Conservation (phyloP, 2,113 vertebrate genomes). For the Lipophrys pholis region DNA sequence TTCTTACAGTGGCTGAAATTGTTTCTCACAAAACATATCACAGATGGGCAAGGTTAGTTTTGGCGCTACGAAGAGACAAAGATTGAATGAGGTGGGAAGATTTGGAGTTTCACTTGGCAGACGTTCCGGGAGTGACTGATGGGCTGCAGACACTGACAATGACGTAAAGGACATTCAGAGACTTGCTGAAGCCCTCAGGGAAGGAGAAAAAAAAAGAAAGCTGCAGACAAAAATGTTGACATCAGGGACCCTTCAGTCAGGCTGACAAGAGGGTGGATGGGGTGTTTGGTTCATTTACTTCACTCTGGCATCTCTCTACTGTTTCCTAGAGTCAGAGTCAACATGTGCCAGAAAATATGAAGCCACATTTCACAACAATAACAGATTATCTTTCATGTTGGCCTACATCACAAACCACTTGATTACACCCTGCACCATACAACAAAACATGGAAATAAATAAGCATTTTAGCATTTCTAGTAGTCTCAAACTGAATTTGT, state of each 20-base stretch:
- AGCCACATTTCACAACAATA: slow-evolving; percentile 38
- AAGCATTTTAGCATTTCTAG: too few species aligned
- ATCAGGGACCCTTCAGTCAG: slow-evolving; percentile 29
- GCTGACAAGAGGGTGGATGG: slow-evolving; percentile 49
- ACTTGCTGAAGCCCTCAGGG: slow-evolving; percentile 24
- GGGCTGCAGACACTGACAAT: slow-evolving; percentile 51
- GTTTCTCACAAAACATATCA: slow-evolving; percentile 35
- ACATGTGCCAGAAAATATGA: slow-evolving; percentile 38
- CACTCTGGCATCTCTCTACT: slow-evolving; percentile 24
- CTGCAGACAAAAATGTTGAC: slow-evolving; percentile 34
- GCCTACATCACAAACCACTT: neutral
- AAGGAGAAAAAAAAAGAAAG: slow-evolving; percentile 30
- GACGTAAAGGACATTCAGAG: slow-evolving; percentile 62
- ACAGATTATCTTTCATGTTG: slow-evolving; percentile 15
- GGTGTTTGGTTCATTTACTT: slow-evolving; percentile 50
- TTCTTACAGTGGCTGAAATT: neutral
- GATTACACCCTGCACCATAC: too few species aligned
- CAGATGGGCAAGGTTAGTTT: slow-evolving; percentile 14
- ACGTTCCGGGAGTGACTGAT: slow-evolving; percentile 55
- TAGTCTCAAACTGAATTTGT: too few species aligned
- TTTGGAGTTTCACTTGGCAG: slow-evolving; percentile 58
- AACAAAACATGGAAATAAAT: too few species aligned
- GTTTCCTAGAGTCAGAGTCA: slow-evolving; percentile 38
- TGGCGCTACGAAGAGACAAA: slow-evolving; percentile 24
- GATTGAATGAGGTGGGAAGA: slow-evolving; percentile 39